phyloP scores from a whole-genome alignment of 2,888 invertebrate genomes.

The Temnothorax unifasciatus region DNA sequence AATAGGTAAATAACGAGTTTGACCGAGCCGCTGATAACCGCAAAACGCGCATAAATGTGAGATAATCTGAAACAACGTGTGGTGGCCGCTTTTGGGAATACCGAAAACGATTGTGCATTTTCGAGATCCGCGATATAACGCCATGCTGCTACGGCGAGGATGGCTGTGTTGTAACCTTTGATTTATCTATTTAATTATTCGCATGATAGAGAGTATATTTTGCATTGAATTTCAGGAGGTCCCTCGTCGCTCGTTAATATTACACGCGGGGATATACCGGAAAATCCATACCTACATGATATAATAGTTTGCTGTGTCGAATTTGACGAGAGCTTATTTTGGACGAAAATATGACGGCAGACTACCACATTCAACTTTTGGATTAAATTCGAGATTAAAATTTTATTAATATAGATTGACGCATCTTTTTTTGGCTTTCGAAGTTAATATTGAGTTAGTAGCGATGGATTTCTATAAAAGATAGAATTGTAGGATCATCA shows the following conservation, averaged over 20 bases:
- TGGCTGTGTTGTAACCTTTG: slow-evolving; percentile 17
- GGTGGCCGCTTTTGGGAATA: slow-evolving; percentile 36
- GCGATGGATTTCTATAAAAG: not conserved
- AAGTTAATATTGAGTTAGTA: not conserved
- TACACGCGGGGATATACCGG: not conserved
- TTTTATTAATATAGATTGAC: slow-evolving; percentile 23
- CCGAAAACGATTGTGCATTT: slow-evolving; percentile 24
- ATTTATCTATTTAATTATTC: slow-evolving; percentile 51
- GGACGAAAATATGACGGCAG: not conserved
- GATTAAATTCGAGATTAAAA: not conserved
- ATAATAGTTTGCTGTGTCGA: not conserved
- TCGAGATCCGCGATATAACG: not conserved
- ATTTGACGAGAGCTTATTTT: slow-evolving; percentile 7
- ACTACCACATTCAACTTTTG: not conserved
- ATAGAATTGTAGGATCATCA: not conserved
- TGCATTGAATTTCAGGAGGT: not conserved
- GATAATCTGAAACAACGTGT: slow-evolving; percentile 39
- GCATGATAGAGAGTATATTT: slow-evolving; percentile 7
- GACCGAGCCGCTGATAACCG: slow-evolving; percentile 14
- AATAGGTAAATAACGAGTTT: slow-evolving; percentile 49
- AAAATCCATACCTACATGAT: slow-evolving; percentile 13
- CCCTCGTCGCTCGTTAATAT: slow-evolving; percentile 26
- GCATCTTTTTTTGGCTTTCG: not conserved
- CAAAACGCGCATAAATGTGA: slow-evolving; percentile 25
- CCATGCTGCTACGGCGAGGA: not conserved